Evolutionary conservation across 2,113 vertebrate species (phyloP).

Genomic region (Daboia siamensis): DNA sequence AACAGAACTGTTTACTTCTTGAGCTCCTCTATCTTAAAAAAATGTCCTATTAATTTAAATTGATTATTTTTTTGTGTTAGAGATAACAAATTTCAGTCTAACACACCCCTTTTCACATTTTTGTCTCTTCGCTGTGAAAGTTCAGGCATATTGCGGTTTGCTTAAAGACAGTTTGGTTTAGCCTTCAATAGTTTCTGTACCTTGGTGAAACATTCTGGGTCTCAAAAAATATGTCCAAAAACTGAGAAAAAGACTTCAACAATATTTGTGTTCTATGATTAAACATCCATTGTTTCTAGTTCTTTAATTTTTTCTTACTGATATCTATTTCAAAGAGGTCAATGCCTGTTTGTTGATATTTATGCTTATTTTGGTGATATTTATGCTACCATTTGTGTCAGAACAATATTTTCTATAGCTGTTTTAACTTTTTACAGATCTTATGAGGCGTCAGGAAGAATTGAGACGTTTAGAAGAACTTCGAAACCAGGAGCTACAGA

Average conservation of each 20-base stretch:
- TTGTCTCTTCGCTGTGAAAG: neutral
- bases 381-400: neutral
- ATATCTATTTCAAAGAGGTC: neutral
- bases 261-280: neutral
- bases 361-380: neutral
- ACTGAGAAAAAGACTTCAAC: neutral
- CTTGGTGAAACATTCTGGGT: neutral
- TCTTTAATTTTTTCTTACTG: neutral
- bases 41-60: too few species aligned
- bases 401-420: neutral
- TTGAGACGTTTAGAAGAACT: slow-evolving; percentile 93
- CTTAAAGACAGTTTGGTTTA: neutral
- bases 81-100: neutral
- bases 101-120: neutral
- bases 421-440: slow-evolving; percentile 73
- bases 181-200: neutral
- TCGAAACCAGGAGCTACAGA: slow-evolving; percentile 94
- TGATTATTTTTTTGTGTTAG: neutral
- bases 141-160: neutral
- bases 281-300: neutral
- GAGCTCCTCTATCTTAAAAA: neutral
- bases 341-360: neutral
- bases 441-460: slow-evolving; percentile 97
- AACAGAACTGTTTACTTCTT: neutral
- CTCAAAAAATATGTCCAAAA: neutral